Conservation (phyloP, 2,888 invertebrate species). For the Lingula anatina region DNA sequence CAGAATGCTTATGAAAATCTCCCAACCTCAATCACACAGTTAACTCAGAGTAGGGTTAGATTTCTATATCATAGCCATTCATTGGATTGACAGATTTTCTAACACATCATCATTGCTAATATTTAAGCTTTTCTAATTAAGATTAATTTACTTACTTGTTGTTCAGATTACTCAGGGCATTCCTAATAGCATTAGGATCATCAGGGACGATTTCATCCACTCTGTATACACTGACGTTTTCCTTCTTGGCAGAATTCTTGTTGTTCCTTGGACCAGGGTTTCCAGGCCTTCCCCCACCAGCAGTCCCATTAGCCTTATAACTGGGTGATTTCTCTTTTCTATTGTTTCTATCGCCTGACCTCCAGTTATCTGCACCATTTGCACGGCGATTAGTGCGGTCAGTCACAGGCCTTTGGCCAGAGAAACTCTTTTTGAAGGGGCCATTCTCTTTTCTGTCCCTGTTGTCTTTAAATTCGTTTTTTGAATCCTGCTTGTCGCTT, state of each 20-base stretch:
- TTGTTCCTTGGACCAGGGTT: conserved; percentile 21
- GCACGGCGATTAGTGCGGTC: conserved; percentile 40
- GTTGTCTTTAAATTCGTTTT: conserved; percentile 30
- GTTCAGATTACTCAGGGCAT: conserved; percentile 49
- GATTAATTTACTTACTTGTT: conserved; percentile 25
- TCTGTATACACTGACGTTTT: conserved; percentile 53
- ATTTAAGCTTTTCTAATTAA: conserved; percentile 1
- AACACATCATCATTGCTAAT: too few relatives aligned
- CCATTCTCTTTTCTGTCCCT: conserved; percentile 18
- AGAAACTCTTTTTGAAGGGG: conserved; percentile 47
- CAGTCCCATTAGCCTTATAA: conserved; percentile 36
- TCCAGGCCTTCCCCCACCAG: conserved; percentile 28
- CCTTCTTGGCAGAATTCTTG: conserved; percentile 29
- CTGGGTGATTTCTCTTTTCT: conserved; percentile 38
- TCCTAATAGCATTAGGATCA: conserved; percentile 58
- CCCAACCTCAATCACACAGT: too few relatives aligned
- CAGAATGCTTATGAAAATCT: too few relatives aligned
- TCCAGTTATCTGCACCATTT: conserved; percentile 10
- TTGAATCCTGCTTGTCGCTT: conserved; percentile 27
- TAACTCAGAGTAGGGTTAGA: not conserved
- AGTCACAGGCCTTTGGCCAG: conserved; percentile 50
- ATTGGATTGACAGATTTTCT: too few relatives aligned
- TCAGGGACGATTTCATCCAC: conserved; percentile 58
- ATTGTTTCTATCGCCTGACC: conserved; percentile 22
- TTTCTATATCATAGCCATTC: too few relatives aligned